These are phyloP conservation scores for Pipistrellus pipistrellus DNA, from an alignment of 2,797 vertebrate genomes.

Conservation along the genomic window DNA sequence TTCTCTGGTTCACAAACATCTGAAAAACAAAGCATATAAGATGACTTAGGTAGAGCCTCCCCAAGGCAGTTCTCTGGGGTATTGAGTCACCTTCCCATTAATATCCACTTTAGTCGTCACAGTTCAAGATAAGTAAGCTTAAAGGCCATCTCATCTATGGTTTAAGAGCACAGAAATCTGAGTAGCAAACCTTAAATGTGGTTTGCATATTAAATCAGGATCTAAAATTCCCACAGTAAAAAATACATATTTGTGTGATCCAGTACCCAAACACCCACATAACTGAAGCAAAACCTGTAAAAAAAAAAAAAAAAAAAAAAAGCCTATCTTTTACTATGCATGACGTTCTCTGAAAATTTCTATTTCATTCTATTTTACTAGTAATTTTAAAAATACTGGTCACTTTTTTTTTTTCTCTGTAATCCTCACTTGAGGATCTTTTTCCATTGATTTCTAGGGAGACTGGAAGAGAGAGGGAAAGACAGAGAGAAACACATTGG, in stretches of 20 bases:
- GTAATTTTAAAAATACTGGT: not conserved
- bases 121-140: not conserved
- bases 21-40: conserved; percentile 33
- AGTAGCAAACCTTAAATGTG: not conserved
- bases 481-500: not conserved
- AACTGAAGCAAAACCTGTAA: conserved; percentile 15
- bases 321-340: not conserved
- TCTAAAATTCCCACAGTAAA: not conserved
- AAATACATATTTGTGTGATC: conserved; percentile 17
- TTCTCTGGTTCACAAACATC: not conserved
- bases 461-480: not conserved
- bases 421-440: not conserved
- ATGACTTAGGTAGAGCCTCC: not conserved
- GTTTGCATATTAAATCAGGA: conserved; percentile 3
- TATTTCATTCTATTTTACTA: conserved; percentile 2
- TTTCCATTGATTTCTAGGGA: not conserved
- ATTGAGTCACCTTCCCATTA: conserved; percentile 64
- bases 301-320: not conserved
- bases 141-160: not conserved
- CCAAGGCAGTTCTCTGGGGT: conserved; percentile 46
- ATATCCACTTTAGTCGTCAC: not conserved
- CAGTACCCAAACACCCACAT: not conserved
- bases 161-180: not conserved
- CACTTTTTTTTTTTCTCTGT: not conserved
- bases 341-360: not conserved